These are phyloP conservation scores for Sympetrum striolatum DNA, from an alignment of 2,888 invertebrate genomes.

Conservation along the genomic window DNA sequence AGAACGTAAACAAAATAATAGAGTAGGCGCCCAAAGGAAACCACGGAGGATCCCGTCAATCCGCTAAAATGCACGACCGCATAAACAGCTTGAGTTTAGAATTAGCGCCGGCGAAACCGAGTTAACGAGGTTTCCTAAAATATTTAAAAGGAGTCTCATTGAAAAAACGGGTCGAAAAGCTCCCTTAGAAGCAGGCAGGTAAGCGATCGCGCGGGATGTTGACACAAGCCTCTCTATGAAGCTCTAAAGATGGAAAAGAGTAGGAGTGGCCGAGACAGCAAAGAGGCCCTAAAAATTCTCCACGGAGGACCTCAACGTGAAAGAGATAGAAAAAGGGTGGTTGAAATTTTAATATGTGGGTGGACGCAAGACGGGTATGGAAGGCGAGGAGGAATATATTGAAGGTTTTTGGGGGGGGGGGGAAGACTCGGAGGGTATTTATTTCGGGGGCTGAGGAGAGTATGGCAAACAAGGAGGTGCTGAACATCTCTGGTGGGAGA, in stretches of 20 bases:
- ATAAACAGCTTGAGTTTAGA: no score
- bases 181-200: neutral
- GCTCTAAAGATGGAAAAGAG: neutral
- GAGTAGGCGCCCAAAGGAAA: no score
- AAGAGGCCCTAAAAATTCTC: neutral
- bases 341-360: neutral
- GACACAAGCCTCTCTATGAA: neutral
- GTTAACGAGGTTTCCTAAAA: neutral
- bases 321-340: neutral
- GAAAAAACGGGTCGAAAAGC: neutral
- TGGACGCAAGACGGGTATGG: neutral
- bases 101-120: neutral
- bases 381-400: neutral
- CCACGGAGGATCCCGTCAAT: no score
- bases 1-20: no score
- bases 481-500: neutral
- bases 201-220: neutral
- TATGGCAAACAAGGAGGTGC: neutral
- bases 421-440: neutral
- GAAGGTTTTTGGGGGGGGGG: neutral
- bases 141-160: neutral
- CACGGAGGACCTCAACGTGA: neutral
- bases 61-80: no score
- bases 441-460: neutral
- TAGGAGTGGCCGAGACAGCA: neutral